phyloP scores from a whole-genome alignment of 2,797 vertebrate species.

The Lacerta viridis region DNA sequence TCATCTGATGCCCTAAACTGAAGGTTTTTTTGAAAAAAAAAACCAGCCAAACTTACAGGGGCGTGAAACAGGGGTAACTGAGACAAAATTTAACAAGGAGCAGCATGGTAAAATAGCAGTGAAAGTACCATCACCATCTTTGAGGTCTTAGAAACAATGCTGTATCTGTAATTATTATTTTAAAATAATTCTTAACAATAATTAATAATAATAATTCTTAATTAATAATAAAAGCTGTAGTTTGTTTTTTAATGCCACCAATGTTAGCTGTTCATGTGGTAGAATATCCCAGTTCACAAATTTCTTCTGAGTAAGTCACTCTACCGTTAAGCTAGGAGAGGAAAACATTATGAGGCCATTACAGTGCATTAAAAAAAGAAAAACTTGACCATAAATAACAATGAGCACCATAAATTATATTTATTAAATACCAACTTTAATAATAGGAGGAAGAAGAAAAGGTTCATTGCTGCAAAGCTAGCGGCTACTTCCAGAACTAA shows the following conservation, averaged over 20 bases:
- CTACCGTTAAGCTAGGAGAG: background rate
- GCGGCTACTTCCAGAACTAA: constrained; percentile 48
- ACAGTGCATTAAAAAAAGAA: background rate
- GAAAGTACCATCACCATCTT: background rate
- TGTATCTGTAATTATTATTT: background rate
- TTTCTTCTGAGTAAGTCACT: background rate
- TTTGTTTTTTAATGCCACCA: constrained; percentile 4
- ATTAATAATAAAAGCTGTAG: background rate
- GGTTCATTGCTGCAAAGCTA: constrained; percentile 56
- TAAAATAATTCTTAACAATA: background rate
- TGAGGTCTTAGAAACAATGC: background rate
- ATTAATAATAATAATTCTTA: background rate
- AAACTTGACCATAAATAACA: constrained; percentile 57
- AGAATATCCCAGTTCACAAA: constrained; percentile 20
- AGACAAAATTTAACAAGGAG: background rate
- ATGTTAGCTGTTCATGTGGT: constrained; percentile 37
- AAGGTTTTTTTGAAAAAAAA: background rate
- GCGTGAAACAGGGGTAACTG: background rate
- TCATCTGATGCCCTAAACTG: background rate
- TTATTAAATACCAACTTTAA: constrained; percentile 60
- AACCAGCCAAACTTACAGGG: background rate
- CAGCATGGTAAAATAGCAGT: too few species aligned
- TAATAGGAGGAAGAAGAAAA: constrained; percentile 30
- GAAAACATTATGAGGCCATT: constrained; percentile 27
- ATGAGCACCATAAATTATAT: constrained; percentile 39